Base-by-base conservation (phyloP, 2,797 vertebrate genomes). In the Varecia variegata region DNA sequence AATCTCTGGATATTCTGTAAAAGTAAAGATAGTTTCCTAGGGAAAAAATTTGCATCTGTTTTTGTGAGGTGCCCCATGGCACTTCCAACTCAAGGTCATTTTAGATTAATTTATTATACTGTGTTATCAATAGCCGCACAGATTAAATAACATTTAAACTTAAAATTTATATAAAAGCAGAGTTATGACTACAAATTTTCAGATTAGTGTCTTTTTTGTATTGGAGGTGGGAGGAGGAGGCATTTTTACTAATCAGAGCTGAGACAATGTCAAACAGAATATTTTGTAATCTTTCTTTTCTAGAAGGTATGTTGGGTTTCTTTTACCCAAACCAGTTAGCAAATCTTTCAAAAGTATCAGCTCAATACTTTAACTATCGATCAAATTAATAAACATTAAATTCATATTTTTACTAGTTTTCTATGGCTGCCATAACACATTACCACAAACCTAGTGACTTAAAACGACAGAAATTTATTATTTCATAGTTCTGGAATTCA, bases 341-440 rank as follows among this genome's bases (percentile, higher is more conserved):
- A 88, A 90, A n/a, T 47, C 45, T 81, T 95, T 84, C 6, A 70
- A 62, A 95, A 58, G 0, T 76, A 50, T 76, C 40, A 30, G 30
- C 38, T 94, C 79, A 87, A 52, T 77, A 79, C n/a, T 84, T 91
- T 27, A 82, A 67, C 27, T 60, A 68, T 17, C 79, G 25, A 82
- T 71, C 7, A 81, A 35, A 67, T 2, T 7, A 13, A 93, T 84
- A 58, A 20, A 74, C 21, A 40, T 50, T 56, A 52, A 2, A 43
- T 74, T 93, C 25, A 32, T 56, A 65, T 76, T 91, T 90, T 80
- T 23, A 74, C 71, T 80, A 84, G 56, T 30, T 88, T 93, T 93
- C 14, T 81, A 50, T 71, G 38, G 15, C 25, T 65, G 23, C 30
- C 52, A 0, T 82, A 73, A 88, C 9, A 92, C 71, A 91, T 81